Percentiles rank a stretch among this genome's conserved stretches.
Evolutionary conservation across 2,797 vertebrate species (phyloP).

Genomic region (Hybognathus amarus): DNA sequence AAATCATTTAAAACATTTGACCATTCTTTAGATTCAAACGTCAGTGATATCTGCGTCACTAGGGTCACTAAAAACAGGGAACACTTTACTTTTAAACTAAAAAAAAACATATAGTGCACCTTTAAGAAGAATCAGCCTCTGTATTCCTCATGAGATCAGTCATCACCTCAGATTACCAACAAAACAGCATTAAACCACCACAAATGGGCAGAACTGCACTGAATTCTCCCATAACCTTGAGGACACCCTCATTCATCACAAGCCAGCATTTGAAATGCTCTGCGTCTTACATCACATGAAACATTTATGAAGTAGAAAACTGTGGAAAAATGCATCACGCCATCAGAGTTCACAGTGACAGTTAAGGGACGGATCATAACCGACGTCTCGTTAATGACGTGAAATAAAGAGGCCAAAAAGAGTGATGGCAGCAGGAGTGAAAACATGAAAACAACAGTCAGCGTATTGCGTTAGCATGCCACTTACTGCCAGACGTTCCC

Average conservation of each 20-base stretch:
- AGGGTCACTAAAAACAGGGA: neutral
- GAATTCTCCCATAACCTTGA: conserved; percentile 31
- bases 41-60: neutral
- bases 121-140: neutral
- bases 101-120: neutral
- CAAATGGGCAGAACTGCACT: neutral
- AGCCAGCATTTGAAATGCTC: conserved; percentile 19
- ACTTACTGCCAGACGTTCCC: conserved; percentile 87
- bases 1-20: neutral
- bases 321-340: conserved; percentile 54
- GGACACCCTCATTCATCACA: conserved; percentile 22
- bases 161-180: conserved; percentile 13
- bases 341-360: conserved; percentile 22
- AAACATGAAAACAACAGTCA: conserved; percentile 42
- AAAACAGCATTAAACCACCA: conserved; percentile 12
- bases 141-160: conserved; percentile 2
- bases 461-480: conserved; percentile 60
- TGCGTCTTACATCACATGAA: conserved; percentile 17
- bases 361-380: conserved; percentile 41
- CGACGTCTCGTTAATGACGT: conserved; percentile 43
- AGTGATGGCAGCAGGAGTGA: conserved; percentile 33
- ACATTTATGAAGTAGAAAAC: conserved; percentile 49
- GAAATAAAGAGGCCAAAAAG: conserved; percentile 45
- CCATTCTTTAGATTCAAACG: neutral
- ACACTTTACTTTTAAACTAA: neutral